phyloP scores from a whole-genome alignment of 1,140 invertebrate species.

The Orchestia grillus region DNA sequence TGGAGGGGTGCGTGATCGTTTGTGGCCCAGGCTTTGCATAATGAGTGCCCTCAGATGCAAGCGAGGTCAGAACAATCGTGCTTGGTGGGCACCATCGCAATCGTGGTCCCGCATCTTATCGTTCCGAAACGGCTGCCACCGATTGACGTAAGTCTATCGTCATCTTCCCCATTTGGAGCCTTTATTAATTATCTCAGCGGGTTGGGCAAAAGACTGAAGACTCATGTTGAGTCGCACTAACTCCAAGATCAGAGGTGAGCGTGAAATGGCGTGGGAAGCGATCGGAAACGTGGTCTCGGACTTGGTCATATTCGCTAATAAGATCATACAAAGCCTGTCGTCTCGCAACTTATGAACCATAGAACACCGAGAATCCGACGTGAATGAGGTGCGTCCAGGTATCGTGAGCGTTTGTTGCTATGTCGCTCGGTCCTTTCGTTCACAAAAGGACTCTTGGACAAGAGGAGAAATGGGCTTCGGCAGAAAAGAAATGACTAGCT shows the following conservation, averaged over 20 bases:
- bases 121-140: constrained; percentile 35
- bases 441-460: not conserved
- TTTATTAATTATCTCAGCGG: constrained; percentile 54
- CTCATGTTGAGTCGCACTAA: constrained; percentile 32
- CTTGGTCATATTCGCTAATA: constrained; percentile 52
- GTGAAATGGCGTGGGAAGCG: constrained; percentile 31
- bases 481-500: not conserved
- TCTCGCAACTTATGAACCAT: constrained; percentile 38
- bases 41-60: not conserved
- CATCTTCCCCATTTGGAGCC: constrained; percentile 26
- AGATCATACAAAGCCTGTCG: constrained; percentile 37
- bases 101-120: constrained; percentile 21
- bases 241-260: constrained; percentile 49
- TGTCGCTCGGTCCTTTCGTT: not conserved
- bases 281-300: constrained; percentile 39
- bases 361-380: constrained; percentile 19
- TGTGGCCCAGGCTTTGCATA: not conserved
- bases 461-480: not conserved
- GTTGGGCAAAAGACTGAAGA: constrained; percentile 28
- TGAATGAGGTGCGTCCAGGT: constrained; percentile 36
- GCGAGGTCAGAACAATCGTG: constrained; percentile 37
- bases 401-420: not conserved
- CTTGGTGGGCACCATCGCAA: not conserved
- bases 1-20: constrained; percentile 34
- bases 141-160: constrained; percentile 33